These are phyloP conservation scores for Pampusana beccarii DNA, from an alignment of 2,113 vertebrate genomes.

Conservation along the genomic window DNA sequence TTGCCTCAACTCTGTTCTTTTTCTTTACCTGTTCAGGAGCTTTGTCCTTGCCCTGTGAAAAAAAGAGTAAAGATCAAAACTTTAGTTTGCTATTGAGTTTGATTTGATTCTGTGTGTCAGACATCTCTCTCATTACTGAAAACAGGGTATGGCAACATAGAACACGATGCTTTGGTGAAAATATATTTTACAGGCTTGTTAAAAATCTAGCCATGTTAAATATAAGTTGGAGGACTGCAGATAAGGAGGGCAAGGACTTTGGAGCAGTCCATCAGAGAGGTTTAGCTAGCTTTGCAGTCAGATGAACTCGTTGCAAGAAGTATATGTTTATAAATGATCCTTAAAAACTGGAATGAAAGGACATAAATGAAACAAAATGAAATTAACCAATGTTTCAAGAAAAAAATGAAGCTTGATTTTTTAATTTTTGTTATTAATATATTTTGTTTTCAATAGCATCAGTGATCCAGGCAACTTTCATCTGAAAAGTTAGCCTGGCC, in stretches of 20 bases:
- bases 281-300: not conserved
- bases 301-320: not conserved
- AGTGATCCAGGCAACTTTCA: constrained; percentile 67
- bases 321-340: not conserved
- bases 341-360: not conserved
- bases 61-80: not conserved
- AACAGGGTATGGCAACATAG: not conserved
- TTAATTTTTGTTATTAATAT: not conserved
- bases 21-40: not conserved
- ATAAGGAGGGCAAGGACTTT: not conserved
- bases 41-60: not conserved
- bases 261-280: not conserved
- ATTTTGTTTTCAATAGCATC: constrained; percentile 45
- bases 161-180: not conserved
- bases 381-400: not conserved
- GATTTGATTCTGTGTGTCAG: not conserved
- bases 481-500: constrained; percentile 77
- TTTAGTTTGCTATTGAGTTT: not conserved
- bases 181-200: not conserved
- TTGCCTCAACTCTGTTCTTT: not conserved
- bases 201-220: not conserved
- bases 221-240: not conserved
- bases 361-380: not conserved
- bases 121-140: not conserved
- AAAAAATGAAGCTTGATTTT: not conserved